Percentiles rank a stretch among this genome's conserved stretches.
These are phyloP conservation scores for Phymanthus crucifer DNA, from an alignment of 92 coral and sea anemone species.

Conservation along the genomic window DNA sequence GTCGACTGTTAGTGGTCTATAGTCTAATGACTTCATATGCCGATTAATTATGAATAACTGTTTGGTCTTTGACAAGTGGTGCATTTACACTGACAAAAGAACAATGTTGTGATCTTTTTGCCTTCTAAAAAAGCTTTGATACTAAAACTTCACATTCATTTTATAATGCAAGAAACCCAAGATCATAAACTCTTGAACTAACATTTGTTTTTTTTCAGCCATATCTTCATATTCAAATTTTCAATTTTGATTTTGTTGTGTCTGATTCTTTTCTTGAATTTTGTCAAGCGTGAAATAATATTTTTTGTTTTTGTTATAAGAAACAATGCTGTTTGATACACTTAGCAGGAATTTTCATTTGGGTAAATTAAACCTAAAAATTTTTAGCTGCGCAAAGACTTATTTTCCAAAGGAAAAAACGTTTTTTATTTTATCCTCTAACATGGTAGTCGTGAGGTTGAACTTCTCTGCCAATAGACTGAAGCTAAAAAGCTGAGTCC, in stretches of 20 bases:
- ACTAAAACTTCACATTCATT: neutral
- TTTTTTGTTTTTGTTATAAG: neutral
- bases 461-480: too few relatives aligned
- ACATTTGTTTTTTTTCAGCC: too few relatives aligned
- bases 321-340: neutral
- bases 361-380: too few relatives aligned
- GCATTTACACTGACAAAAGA: neutral
- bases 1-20: conserved; percentile 5
- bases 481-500: too few relatives aligned
- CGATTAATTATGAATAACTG: conserved; percentile 18
- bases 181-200: neutral
- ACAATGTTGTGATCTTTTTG: neutral
- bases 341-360: too few relatives aligned
- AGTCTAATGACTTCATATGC: conserved; percentile 23
- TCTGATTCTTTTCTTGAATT: neutral
- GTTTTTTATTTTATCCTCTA: too few relatives aligned
- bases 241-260: neutral
- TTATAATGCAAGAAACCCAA: neutral
- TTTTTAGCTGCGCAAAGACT: too few relatives aligned
- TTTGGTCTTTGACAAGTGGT: conserved; percentile 39
- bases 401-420: too few relatives aligned
- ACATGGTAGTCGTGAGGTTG: too few relatives aligned
- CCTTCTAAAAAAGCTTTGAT: neutral
- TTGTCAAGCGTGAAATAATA: conserved; percentile 6
- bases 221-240: neutral